Conservation (phyloP, 2,113 vertebrate species). For the Caranx ignobilis region DNA sequence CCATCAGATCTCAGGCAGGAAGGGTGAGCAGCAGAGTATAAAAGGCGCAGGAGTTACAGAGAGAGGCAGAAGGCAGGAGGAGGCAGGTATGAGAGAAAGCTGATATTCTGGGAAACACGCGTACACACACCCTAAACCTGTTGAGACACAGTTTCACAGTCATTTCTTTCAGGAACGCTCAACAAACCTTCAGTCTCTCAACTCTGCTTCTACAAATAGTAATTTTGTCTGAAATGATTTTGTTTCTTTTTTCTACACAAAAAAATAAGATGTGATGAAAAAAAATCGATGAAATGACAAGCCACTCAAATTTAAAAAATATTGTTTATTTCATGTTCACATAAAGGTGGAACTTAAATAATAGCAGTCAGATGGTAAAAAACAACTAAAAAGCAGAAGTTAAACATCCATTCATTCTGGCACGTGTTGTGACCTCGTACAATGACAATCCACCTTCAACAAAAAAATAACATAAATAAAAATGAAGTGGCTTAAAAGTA, state of each 20-base stretch:
- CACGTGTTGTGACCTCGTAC: not conserved
- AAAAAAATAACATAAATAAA: not conserved
- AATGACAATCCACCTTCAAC: not conserved
- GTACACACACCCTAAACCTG: slow-evolving; percentile 26
- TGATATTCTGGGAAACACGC: not conserved
- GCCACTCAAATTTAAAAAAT: slow-evolving; percentile 55
- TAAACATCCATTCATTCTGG: slow-evolving; percentile 31
- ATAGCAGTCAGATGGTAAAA: slow-evolving; percentile 33
- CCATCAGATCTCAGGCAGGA: slow-evolving; percentile 9
- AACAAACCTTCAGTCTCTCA: not conserved
- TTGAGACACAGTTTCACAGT: slow-evolving; percentile 33
- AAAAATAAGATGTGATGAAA: not conserved
- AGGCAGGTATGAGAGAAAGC: not conserved
- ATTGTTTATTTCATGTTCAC: slow-evolving; percentile 73
- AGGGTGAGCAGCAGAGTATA: slow-evolving; percentile 46
- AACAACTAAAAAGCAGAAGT: slow-evolving; percentile 52
- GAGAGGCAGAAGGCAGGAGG: slow-evolving; percentile 41
- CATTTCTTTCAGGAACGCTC: not conserved
- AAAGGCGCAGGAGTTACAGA: slow-evolving; percentile 39
- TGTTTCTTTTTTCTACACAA: not conserved
- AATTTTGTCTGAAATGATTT: not conserved
- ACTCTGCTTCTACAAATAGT: not conserved
- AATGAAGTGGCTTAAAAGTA: not conserved
- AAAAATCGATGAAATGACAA: slow-evolving; percentile 59
- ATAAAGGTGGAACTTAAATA: slow-evolving; percentile 54